Percentiles rank a stretch among this genome's conserved stretches.
Conservation (phyloP, 2,888 invertebrate genomes). For the Therioaphis trifolii region DNA sequence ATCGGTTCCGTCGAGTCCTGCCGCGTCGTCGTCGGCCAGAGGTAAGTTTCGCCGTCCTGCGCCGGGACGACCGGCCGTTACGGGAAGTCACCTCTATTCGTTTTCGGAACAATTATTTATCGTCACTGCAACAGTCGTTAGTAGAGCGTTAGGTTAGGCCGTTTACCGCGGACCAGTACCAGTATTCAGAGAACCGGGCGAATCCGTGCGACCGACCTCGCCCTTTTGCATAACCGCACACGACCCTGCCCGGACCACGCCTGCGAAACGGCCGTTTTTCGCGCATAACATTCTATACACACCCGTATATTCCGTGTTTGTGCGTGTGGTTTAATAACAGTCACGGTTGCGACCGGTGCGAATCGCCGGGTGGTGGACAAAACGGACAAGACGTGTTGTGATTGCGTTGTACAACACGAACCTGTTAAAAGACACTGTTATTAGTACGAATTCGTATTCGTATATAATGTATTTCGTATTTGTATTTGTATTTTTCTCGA, state of each 20-base stretch:
- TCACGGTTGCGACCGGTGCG: background rate
- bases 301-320: background rate
- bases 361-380: background rate
- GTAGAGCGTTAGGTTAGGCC: too few species aligned
- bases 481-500: background rate
- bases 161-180: too few species aligned
- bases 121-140: too few species aligned
- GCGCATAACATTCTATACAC: background rate
- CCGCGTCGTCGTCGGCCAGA: too few species aligned
- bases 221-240: slow-evolving; percentile 37
- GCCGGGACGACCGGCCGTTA: too few species aligned
- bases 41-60: too few species aligned
- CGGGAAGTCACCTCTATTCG: too few species aligned
- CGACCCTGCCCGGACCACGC: slow-evolving; percentile 18
- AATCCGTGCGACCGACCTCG: background rate
- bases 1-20: too few species aligned
- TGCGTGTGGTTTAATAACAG: background rate
- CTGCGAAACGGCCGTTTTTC: slow-evolving; percentile 13
- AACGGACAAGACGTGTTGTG: background rate
- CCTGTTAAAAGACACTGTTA: too few species aligned
- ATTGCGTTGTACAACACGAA: background rate
- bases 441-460: too few species aligned
- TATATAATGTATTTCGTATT: too few species aligned
- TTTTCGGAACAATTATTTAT: too few species aligned
- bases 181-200: slow-evolving; percentile 10